Base-by-base conservation (phyloP, 2,797 vertebrate genomes). In the Eulemur mongoz region DNA sequence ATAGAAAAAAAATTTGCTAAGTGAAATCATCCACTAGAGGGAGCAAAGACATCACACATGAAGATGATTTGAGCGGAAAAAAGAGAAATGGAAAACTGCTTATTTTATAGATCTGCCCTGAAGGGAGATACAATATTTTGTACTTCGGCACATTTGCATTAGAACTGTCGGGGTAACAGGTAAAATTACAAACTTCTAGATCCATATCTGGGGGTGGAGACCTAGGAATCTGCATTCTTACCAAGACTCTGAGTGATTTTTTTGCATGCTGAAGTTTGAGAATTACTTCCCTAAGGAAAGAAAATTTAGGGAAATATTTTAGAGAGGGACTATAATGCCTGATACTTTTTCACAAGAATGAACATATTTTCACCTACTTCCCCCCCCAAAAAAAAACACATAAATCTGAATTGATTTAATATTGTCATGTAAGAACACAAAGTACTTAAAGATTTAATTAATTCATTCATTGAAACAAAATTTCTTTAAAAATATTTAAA, bases 21-120 rank as follows among this genome's bases (percentile, higher is more conserved):
- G 23, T 84, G 61, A 92, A 81, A 78, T 32, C 0, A 1, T 85
- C 97, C 98, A 97, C 95, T 84, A 98, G 97, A 93, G 94, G 96
- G 97, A 1, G 50, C 15, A 85, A 83, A 25, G 40, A 15, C 3
- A 87, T 57, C 86, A 80, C 40, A 82, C 5, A 88, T 20, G 43
- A 92, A 54, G 45, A 40, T 25, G 32, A 92, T 65, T 30, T 25
- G 54, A 5, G 3, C 17, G 22, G 6, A 5, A 32, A 14, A 48
- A 45, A 27, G 15, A 45, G n/a, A 61, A 54, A 59, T 8, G 38
- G 35, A 25, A 38, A 22, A 25, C n/a, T 17, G n/a, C 30, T 59
- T 82, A 32, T 72, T 69, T 73, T 73, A 43, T 0, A 1, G 22
- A 18, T 78, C 13, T 57, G 2, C 80, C 32, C 32, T 15, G 23